These are phyloP conservation scores for Prionace glauca DNA, from an alignment of 2,797 vertebrate genomes.

Conservation along the genomic window DNA sequence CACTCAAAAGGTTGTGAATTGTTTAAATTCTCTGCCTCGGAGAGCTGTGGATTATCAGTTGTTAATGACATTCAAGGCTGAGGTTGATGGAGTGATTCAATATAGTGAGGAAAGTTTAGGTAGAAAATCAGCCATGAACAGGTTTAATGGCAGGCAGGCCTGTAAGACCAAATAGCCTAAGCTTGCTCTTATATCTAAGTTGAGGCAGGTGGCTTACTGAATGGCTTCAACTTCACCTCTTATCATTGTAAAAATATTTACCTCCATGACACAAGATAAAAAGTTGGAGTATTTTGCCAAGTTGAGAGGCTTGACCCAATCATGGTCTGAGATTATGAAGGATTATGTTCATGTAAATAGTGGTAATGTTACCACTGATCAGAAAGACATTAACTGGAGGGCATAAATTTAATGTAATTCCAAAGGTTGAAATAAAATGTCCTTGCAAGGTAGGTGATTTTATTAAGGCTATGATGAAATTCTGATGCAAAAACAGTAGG, in stretches of 20 bases:
- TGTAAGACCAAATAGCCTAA: neutral
- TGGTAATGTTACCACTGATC: neutral
- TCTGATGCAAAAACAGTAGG: neutral
- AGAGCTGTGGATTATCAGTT: too few relatives aligned
- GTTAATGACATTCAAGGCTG: too few relatives aligned
- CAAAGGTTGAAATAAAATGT: neutral
- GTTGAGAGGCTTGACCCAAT: neutral
- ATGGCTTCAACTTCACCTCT: neutral
- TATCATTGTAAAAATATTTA: neutral
- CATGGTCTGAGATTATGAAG: neutral
- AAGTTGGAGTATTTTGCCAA: neutral
- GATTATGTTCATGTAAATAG: neutral
- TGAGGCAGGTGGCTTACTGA: neutral
- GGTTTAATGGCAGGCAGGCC: neutral
- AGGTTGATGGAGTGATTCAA: too few relatives aligned
- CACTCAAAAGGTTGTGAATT: too few relatives aligned
- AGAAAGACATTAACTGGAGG: neutral
- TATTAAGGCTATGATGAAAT: neutral
- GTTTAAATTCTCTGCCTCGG: too few relatives aligned
- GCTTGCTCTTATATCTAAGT: neutral
- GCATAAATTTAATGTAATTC: neutral
- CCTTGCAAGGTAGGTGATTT: neutral
- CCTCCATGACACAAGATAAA: neutral
- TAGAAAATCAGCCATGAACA: neutral
- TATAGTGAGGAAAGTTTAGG: neutral